Conservation (phyloP, 2,797 vertebrate genomes). For the Chelon labrosus region DNA sequence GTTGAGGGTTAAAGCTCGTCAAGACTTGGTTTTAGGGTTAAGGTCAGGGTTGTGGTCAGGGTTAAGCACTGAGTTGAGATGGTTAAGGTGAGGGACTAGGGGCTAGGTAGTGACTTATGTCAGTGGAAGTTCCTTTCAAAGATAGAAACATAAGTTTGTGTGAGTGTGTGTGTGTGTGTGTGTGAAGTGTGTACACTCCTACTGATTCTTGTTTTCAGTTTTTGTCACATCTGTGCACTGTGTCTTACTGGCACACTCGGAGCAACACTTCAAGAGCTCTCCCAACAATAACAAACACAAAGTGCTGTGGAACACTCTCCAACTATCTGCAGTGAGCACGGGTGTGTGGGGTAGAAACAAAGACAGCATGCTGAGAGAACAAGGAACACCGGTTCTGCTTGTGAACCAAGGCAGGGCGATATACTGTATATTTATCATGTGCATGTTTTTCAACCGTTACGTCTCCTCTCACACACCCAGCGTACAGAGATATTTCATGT, state of each 20-base stretch:
- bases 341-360: slow-evolving; percentile 43
- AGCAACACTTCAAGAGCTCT: slow-evolving; percentile 49
- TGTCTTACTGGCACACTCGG: slow-evolving; percentile 45
- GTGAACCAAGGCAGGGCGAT: slow-evolving; percentile 10
- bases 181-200: background rate
- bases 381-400: slow-evolving; percentile 35
- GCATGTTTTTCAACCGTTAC: slow-evolving; percentile 6
- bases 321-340: slow-evolving; percentile 51
- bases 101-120: too few species aligned
- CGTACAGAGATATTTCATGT: slow-evolving; percentile 39
- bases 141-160: background rate
- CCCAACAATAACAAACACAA: slow-evolving; percentile 69
- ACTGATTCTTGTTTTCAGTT: slow-evolving; percentile 67
- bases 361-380: slow-evolving; percentile 33
- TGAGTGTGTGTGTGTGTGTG: slow-evolving; percentile 8
- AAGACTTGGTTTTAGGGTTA: too few species aligned
- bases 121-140: too few species aligned
- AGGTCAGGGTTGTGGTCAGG: background rate
- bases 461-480: background rate
- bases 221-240: slow-evolving; percentile 69
- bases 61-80: background rate
- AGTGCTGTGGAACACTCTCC: slow-evolving; percentile 35
- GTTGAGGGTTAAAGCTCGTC: too few species aligned
- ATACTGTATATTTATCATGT: slow-evolving; percentile 19
- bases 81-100: too few species aligned